Base-by-base conservation (phyloP, 2,797 vertebrate species). In the Takifugu ocellatus region DNA sequence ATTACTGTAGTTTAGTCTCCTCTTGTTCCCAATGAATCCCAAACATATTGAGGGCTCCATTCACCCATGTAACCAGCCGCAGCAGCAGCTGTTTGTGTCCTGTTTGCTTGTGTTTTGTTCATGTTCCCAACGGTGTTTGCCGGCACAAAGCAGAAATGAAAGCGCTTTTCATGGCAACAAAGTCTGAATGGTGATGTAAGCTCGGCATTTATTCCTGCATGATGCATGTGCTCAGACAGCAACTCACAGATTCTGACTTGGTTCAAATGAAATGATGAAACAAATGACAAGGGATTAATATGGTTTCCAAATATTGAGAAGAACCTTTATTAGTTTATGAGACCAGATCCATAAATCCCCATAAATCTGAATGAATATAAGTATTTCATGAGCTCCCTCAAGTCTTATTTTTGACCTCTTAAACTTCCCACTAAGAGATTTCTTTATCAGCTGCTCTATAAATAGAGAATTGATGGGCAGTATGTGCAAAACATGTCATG, bases 121-220 rank as follows among this genome's bases (percentile, higher is more conserved):
- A 53, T 66, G 82, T 83, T 84, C 86, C 86, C 83, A 68, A 49
- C 74, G 76, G 81, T 87, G 82, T 81, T 80, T 73, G 77, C 73
- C 79, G 66, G 78, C 83, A 87, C 83, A 85, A 90, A 89, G 88
- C 86, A 90, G 87, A 90, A 90, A 86, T 84, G 83, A 90, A 89
- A 90, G 85, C 50, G 72, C 84, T 85, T 89, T 88, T 87, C 81
- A 85, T 83, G 83, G 82, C 84, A 82, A 79, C 83, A 76, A 56
- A 71, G 75, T 76, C 74, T 81, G 84, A 89, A 86, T 85, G 81
- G 83, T 72, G 82, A 87, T 84, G 74, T 81, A 74, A 86, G 79
- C 84, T 57, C 42, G 63, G 61, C 77, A 77, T 83, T 83, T 72
- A 74, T 47, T 62, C 21, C 54, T 66, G 66, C 56, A 61, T 70